Base-by-base conservation (phyloP, 2,113 vertebrate genomes). In the Cyanistes caeruleus region DNA sequence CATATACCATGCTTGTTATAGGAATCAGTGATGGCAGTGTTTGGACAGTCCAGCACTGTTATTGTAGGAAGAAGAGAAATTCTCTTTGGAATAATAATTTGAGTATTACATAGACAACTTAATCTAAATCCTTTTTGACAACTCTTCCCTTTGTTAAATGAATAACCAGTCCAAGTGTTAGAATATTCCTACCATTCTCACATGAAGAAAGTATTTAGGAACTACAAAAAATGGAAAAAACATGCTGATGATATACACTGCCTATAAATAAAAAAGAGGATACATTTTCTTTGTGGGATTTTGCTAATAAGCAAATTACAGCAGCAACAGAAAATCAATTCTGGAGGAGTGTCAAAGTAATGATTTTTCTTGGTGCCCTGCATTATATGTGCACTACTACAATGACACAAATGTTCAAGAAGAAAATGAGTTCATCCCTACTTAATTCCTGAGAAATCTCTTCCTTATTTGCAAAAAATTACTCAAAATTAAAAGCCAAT, bases 261-360 rank as follows among this genome's bases (percentile, higher is more conserved):
- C 12, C 33, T 78, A 43, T 90, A 86, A 89, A 93, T 90, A 86
- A 89, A 93, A 93, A 93, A 87, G 25, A 70, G 91, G 53, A 31
- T 56, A 10, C 39, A 83, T 88, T 95, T 97, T 97, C 78, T 91
- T 90, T 6, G 75, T 44, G 62, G 23, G 3, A 64, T 95, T 97
- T 91, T 72, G 75, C 67, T 96, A 94, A 87, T 84, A 80, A 77
- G 83, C 3, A 1, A 92, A 62, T 95, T 96, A 95, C 33, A 94
- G 52, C 59, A 88, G 55, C 68, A 95, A 79, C 51, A 91, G 77
- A 95, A 96, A 97, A 95, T 94, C 89, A 89, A 6, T 95, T 96
- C 74, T 95, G 68, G 82, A 93, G 76, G 70, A 96, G 55, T 93
- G 88, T 92, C 44, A 79, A 48, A 84, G 8, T 91, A 97, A 96